Conservation (phyloP, 2,888 invertebrate species). For the Cephalotes varians region DNA sequence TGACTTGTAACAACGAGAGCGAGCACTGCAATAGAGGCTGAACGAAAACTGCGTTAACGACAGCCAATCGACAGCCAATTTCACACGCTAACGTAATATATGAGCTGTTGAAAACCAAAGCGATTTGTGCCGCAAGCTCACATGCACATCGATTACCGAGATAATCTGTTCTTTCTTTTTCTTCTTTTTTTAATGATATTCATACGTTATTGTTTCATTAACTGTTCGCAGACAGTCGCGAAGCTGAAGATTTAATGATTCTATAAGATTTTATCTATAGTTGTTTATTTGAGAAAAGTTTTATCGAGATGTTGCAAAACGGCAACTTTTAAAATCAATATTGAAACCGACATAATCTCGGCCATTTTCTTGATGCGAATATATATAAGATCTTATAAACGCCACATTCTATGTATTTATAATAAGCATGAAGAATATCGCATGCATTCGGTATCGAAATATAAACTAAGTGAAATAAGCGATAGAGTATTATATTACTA, state of each 20-base stretch:
- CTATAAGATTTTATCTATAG: neutral
- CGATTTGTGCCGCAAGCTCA: neutral
- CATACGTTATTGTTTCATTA: neutral
- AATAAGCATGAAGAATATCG: neutral
- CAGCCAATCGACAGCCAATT: constrained; percentile 49
- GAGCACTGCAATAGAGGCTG: neutral
- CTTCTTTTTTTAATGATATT: neutral
- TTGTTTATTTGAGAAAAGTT: neutral
- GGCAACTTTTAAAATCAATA: neutral
- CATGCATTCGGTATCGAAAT: neutral
- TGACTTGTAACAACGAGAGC: constrained; percentile 46
- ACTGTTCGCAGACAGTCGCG: neutral
- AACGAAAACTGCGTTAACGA: constrained; percentile 57
- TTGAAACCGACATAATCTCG: neutral
- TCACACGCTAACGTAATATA: constrained; percentile 14
- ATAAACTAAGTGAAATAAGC: neutral
- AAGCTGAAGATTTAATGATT: neutral
- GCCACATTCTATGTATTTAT: neutral
- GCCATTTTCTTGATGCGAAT: neutral
- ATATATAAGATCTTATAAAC: neutral
- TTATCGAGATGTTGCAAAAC: neutral
- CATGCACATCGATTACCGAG: neutral
- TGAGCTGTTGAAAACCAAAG: neutral
- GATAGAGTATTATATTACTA: neutral
- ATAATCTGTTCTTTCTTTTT: neutral